These are phyloP conservation scores for Nasonia oneida DNA, from an alignment of 2,888 invertebrate species.

Conservation along the genomic window DNA sequence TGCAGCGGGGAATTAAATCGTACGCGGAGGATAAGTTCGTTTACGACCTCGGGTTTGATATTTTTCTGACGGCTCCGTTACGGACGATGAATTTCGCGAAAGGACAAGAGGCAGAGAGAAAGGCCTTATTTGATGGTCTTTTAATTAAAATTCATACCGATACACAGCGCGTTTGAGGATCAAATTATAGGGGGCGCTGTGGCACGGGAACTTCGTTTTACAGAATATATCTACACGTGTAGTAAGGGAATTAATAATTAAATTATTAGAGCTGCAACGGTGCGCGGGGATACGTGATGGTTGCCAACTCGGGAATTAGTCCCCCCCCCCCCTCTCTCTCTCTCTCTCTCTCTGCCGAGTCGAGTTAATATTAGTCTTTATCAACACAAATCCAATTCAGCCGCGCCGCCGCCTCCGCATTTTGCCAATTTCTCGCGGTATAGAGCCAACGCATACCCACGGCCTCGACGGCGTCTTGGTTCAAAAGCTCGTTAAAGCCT, in stretches of 20 bases:
- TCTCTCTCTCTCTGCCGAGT: not conserved
- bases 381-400: slow-evolving; percentile 14
- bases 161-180: not conserved
- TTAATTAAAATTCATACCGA: not conserved
- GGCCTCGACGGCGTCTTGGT: not conserved
- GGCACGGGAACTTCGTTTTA: not conserved
- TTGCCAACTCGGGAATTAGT: not conserved
- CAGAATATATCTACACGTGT: not conserved
- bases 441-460: not conserved
- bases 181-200: not conserved
- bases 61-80: not conserved
- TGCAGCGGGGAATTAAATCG: too few relatives aligned
- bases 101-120: too few relatives aligned
- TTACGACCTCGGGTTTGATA: too few relatives aligned
- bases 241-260: not conserved
- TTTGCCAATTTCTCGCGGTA: slow-evolving; percentile 19
- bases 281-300: too few relatives aligned
- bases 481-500: slow-evolving; percentile 36
- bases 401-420: not conserved
- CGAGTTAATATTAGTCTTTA: slow-evolving; percentile 15
- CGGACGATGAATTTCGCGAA: not conserved
- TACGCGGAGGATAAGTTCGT: too few relatives aligned
- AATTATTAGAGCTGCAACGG: not conserved
- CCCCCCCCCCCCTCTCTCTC: too few relatives aligned
- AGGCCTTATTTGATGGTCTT: not conserved